These are phyloP conservation scores for Galeopterus variegatus DNA, from an alignment of 2,113 vertebrate species.

Conservation along the genomic window DNA sequence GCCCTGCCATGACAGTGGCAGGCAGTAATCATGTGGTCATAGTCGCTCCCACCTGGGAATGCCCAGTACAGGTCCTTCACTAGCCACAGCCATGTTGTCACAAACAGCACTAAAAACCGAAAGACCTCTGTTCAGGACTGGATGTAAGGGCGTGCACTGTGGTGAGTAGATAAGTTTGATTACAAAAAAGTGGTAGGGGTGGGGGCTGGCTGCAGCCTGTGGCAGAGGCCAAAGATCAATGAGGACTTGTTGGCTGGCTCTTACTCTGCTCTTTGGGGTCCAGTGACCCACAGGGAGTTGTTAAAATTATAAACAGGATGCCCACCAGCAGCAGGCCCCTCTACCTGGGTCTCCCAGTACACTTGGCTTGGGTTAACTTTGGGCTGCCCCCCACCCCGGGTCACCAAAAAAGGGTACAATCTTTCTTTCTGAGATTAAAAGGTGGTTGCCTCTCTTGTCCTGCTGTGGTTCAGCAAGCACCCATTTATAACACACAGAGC, in stretches of 20 bases:
- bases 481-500: background rate
- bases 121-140: background rate
- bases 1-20: background rate
- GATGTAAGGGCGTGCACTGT: background rate
- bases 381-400: background rate
- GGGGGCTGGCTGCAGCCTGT: background rate
- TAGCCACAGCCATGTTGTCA: background rate
- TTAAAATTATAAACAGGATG: background rate
- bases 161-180: background rate
- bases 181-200: background rate
- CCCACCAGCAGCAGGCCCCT: background rate
- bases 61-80: background rate
- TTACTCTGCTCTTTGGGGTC: background rate
- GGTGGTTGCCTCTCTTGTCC: background rate
- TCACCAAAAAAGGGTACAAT: background rate
- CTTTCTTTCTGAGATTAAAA: constrained; percentile 1
- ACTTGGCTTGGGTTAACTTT: background rate
- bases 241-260: background rate
- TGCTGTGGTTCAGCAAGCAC: background rate
- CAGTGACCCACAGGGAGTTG: background rate
- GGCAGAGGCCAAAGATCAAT: background rate
- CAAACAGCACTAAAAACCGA: background rate
- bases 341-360: no score
- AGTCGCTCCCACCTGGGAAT: background rate
- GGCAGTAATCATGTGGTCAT: background rate